Evolutionary conservation across 2,888 invertebrate genomes (phyloP), one percentile per base, ranked within the genome.

Genomic region (Melanotus villosus): DNA sequence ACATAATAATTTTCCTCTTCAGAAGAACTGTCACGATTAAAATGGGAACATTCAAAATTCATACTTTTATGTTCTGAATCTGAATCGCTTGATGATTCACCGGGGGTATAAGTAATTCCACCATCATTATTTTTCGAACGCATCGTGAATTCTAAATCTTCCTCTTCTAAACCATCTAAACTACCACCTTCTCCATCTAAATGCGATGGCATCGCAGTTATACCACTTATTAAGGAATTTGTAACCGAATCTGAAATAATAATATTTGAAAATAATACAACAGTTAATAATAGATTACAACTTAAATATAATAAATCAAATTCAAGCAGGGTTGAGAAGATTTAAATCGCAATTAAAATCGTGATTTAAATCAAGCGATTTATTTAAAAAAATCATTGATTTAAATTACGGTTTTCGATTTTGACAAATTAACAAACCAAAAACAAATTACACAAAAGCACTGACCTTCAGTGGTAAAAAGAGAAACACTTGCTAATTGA

Each of bases 11-110:
- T 79, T 30, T 85, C 84, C 1, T 84, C 84, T 18, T 80, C 79
- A 4, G 83, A 83, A 14, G 84, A 84, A 70, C 80, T 83, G 50
- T 84, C 84, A 14, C 80, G 80, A 67, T 83, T 84, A 73, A 85
- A 85, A 75, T 85, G 85, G 2, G 80, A 77, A 19, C 84, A 81
- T 70, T 85, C 84, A 68, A 86, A 85, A 64, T 80, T 79, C 12
- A 85, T 84, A 34, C 80, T 81, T 68, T 76, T 78, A 60, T 78
- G 76, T 7, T 83, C 83, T 3, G 81, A 81, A 58, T 84, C 79
- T 1, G 84, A 83, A 74, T 84, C 84, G 63, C 80, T 83, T 0
- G 84, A 83, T 36, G 78, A 65, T 34, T 82, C 80, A 7, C 77
- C 79, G 7, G 78, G 76, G 9, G 77, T 75, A 41, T 68, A 65